These are phyloP conservation scores for Paramormyrops kingsleyae DNA, from an alignment of 2,113 vertebrate species.

Conservation along the genomic window DNA sequence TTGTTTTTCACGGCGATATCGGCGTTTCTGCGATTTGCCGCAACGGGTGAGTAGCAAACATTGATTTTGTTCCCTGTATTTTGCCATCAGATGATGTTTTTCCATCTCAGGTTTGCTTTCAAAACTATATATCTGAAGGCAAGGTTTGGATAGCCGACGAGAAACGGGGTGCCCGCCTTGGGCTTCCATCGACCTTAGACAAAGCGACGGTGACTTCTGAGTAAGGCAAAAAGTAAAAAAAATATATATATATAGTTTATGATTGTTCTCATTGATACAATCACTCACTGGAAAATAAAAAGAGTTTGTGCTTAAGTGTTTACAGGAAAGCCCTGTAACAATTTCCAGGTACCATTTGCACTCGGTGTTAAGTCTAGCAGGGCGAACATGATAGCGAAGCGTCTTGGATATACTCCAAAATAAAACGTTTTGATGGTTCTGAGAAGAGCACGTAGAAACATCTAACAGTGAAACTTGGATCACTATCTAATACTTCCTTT, in stretches of 20 bases:
- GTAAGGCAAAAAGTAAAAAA: neutral
- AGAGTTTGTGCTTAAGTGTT: neutral
- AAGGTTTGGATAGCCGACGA: neutral
- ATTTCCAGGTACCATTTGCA: neutral
- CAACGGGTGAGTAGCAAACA: constrained; percentile 43
- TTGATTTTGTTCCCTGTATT: neutral
- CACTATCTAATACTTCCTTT: neutral
- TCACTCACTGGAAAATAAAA: neutral
- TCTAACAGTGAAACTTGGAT: neutral
- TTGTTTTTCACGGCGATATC: constrained; percentile 56
- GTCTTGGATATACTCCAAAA: neutral
- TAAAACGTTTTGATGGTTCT: neutral
- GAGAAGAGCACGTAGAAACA: neutral
- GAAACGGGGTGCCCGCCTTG: neutral
- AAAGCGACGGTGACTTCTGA: neutral
- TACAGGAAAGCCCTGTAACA: neutral
- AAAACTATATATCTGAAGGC: neutral
- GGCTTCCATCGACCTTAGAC: neutral
- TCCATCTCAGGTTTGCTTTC: neutral
- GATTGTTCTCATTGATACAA: neutral
- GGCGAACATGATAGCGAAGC: neutral
- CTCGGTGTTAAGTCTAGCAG: neutral
- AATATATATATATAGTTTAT: neutral
- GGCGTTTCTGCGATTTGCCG: constrained; percentile 51
- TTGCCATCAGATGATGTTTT: neutral